A percentile compares a stretch with the other conserved stretches of the same genome.
Conservation (phyloP, 2,888 invertebrate species). For the Sussaba pulchella region DNA sequence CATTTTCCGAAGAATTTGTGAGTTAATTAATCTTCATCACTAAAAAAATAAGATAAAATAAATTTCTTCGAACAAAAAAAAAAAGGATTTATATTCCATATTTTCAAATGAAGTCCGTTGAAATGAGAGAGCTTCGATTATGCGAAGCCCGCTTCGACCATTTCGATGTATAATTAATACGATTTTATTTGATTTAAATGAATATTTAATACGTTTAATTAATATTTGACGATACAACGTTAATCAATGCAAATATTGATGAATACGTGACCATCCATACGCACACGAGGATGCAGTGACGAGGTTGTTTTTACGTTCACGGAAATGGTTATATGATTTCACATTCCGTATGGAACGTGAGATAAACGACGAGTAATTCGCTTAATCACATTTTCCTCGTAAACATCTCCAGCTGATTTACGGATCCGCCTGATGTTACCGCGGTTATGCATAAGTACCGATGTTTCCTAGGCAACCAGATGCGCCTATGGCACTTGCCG, state of each 20-base stretch:
- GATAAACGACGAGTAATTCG: background rate
- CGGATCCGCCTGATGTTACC: background rate
- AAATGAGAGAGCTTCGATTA: too few species aligned
- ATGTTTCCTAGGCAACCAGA: background rate
- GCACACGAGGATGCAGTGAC: background rate
- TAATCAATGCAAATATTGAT: background rate
- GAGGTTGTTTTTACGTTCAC: background rate
- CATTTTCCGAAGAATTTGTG: too few species aligned
- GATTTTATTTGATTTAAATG: too few species aligned
- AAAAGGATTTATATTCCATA: too few species aligned
- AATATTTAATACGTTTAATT: background rate
- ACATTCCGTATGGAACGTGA: background rate
- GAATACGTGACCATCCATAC: background rate
- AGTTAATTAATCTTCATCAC: too few species aligned
- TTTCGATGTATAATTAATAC: too few species aligned
- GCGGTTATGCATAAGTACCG: background rate
- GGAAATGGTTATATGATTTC: slow-evolving; percentile 1
- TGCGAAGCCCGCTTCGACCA: too few species aligned
- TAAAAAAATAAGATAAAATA: too few species aligned
- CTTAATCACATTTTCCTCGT: background rate
- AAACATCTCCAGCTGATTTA: background rate
- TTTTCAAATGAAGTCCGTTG: too few species aligned
- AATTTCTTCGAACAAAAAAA: too few species aligned
- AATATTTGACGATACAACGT: background rate
- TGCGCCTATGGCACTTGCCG: background rate